Evolutionary conservation across 2,888 invertebrate genomes (phyloP), one percentile per base, ranked within the genome.

Genomic region (Amiota communis): DNA sequence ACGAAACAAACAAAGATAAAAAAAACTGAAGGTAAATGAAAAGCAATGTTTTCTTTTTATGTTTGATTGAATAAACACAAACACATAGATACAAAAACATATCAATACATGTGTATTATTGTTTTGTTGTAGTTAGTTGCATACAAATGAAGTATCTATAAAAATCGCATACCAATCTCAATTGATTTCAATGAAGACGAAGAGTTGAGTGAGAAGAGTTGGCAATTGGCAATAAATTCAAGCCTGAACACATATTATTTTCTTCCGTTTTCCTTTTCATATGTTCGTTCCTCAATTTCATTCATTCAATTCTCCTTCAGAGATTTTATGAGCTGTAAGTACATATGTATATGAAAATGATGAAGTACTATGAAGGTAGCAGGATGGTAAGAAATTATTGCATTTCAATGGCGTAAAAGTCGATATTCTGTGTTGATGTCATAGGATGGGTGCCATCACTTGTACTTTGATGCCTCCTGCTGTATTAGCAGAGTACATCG

Each of bases 1-100:
- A 72, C 78, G 83, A 77, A 77, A 77, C 23, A 53, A 75, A 20
- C 8, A 57, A 36, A 70, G 36, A 36, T 2, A n/a, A 23, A 36
- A 36, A 36, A 36, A 36, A 36, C 36, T 6, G 6, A 36, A 36
- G 36, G 36, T 36, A 36, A 36, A 36, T 36, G 6, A 36, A 36
- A 36, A 36, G 36, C 36, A 36, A 36, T 36, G 36, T 36, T 36
- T 36, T 36, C 6, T 6, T 59, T 59, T 59, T 15, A 59, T 15
- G 1, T 17, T 59, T 59, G 59, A 59, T 59, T 59, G 59, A 59
- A 59, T 59, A 23, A n/a, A 64, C 15, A 64, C 23, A 15, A 23
- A 46, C 10, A 36, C 46, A 64, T 9, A 48, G 11, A 64, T 36
- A 64, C 12, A 48, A n/a, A 46, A n/a, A 10, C 23, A 64, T 10